Conservation (phyloP, 2,797 vertebrate species). For the Pteropus rufus region DNA sequence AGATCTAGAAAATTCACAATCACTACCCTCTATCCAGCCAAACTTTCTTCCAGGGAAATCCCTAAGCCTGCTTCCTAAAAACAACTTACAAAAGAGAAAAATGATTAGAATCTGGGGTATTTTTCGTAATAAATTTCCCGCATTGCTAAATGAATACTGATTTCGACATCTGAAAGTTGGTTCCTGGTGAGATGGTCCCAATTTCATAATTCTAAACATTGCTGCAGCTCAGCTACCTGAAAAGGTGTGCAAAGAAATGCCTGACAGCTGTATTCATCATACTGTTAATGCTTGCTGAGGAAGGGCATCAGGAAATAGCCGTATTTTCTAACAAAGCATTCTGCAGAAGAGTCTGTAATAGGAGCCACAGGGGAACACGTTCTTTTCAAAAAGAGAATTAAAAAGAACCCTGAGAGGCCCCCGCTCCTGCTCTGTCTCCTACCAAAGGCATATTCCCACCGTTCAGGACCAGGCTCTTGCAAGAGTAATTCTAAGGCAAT, state of each 20-base stretch:
- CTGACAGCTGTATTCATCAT: not conserved
- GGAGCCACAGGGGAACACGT: not conserved
- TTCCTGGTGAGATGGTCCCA: not conserved
- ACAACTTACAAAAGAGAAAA: not conserved
- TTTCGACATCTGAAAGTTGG: not conserved
- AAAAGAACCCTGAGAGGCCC: not conserved
- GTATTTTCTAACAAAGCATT: not conserved
- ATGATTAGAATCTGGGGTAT: not conserved
- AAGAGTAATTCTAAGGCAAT: not conserved
- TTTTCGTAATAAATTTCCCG: not conserved
- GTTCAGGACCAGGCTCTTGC: not conserved
- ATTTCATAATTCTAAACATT: not conserved
- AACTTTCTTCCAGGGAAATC: not conserved
- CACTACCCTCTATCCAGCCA: not conserved
- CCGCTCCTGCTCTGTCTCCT: not conserved
- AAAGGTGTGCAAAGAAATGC: not conserved
- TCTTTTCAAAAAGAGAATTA: not conserved
- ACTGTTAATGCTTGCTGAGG: not conserved
- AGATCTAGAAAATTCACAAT: not conserved
- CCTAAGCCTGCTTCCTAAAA: not conserved
- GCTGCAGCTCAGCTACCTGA: not conserved
- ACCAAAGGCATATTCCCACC: rapidly evolving
- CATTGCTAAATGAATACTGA: not conserved
- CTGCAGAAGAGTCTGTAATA: not conserved
- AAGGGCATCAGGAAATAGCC: not conserved